These are phyloP conservation scores for Drosophila mojavensis DNA, from an alignment of 1,140 invertebrate species.

Conservation along the genomic window DNA sequence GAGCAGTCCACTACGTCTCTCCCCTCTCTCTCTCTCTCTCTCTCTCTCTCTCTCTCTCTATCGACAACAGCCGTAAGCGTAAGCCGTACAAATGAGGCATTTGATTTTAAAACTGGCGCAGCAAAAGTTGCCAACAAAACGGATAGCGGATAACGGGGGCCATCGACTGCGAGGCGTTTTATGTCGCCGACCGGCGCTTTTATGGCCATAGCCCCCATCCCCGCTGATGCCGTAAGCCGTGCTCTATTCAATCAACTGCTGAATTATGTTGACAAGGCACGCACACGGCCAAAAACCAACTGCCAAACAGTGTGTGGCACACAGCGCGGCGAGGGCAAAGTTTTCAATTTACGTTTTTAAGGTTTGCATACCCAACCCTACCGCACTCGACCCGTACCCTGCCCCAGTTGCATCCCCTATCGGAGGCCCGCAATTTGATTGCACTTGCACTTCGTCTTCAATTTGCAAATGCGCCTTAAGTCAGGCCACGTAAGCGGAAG, in stretches of 20 bases:
- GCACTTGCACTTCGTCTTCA: slow-evolving; percentile 72
- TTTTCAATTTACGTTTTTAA: slow-evolving; percentile 77
- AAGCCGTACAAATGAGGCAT: slow-evolving; percentile 72
- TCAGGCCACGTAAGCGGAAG: slow-evolving; percentile 74
- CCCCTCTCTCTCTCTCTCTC: too few relatives aligned
- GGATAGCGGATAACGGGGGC: slow-evolving; percentile 54
- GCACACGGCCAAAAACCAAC: slow-evolving; percentile 53
- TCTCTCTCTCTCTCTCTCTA: too few relatives aligned
- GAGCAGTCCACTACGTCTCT: too few relatives aligned
- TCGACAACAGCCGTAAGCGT: slow-evolving; percentile 26
- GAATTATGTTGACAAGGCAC: slow-evolving; percentile 77
- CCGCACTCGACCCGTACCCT: too few relatives aligned
- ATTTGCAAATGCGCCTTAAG: slow-evolving; percentile 72
- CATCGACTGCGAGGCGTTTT: slow-evolving; percentile 47
- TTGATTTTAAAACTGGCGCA: slow-evolving; percentile 74
- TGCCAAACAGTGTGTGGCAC: slow-evolving; percentile 27
- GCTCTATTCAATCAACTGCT: slow-evolving; percentile 67
- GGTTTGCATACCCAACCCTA: slow-evolving; percentile 24
- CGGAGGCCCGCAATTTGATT: slow-evolving; percentile 52
- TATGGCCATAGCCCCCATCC: slow-evolving; percentile 31
- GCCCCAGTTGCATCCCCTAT: neutral
- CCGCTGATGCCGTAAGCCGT: too few relatives aligned
- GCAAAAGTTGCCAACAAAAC: slow-evolving; percentile 65
- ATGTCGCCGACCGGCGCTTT: slow-evolving; percentile 59
- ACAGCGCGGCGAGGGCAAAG: slow-evolving; percentile 46